Evolutionary conservation across 2,113 vertebrate species (phyloP).

Genomic region (Osmerus mordax): DNA sequence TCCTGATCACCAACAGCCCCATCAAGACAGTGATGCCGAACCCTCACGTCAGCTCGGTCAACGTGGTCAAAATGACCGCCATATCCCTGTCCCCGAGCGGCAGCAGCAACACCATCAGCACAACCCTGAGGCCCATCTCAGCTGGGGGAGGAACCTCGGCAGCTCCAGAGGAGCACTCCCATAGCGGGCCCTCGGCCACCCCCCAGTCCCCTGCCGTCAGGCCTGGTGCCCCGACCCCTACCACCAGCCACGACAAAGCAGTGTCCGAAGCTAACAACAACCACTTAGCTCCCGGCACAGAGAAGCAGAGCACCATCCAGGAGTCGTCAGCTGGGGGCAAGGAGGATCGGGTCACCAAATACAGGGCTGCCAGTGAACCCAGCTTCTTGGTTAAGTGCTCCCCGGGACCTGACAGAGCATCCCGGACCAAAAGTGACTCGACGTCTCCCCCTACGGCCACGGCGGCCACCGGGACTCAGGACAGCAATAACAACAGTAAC

Average conservation of each 20-base stretch:
- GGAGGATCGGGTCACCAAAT: constrained; percentile 63
- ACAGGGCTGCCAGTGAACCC: constrained; percentile 80
- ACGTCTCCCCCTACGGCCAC: constrained; percentile 64
- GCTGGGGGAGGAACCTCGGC: constrained; percentile 66
- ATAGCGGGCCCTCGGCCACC: constrained; percentile 82
- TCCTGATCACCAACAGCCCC: constrained; percentile 91
- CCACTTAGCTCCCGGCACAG: constrained; percentile 52
- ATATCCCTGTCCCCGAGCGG: constrained; percentile 85
- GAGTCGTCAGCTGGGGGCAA: constrained; percentile 54
- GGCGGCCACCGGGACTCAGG: constrained; percentile 62
- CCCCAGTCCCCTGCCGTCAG: constrained; percentile 78
- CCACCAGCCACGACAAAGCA: constrained; percentile 73
- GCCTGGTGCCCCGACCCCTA: constrained; percentile 50
- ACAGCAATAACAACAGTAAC: constrained; percentile 80
- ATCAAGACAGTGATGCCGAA: constrained; percentile 92
- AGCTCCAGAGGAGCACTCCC: constrained; percentile 85
- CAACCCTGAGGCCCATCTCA: constrained; percentile 78
- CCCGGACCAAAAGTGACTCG: constrained; percentile 78
- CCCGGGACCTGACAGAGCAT: constrained; percentile 66
- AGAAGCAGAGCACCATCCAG: constrained; percentile 52
- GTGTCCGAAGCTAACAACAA: constrained; percentile 81
- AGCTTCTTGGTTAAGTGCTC: constrained; percentile 71
- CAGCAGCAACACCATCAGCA: constrained; percentile 68
- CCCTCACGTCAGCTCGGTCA: constrained; percentile 87
- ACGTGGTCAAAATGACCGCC: constrained; percentile 88